These are phyloP conservation scores for Cataglyphis hispanica DNA, from an alignment of 1,140 invertebrate species.

Conservation along the genomic window DNA sequence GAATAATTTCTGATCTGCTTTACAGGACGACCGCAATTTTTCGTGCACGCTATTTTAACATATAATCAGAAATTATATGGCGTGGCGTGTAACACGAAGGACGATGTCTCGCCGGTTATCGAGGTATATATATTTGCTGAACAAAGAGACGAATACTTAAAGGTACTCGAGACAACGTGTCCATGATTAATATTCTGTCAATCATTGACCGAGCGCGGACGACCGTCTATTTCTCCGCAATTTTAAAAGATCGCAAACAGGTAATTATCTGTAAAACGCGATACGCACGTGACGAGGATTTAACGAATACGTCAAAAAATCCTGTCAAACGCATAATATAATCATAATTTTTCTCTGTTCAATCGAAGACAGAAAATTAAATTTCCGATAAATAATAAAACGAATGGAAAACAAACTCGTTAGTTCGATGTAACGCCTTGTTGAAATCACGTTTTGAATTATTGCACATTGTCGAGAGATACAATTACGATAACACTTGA, in stretches of 20 bases:
- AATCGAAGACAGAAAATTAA: neutral
- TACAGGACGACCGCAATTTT: neutral
- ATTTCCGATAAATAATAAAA: neutral
- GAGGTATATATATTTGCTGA: conserved; percentile 81
- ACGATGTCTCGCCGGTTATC: conserved; percentile 73
- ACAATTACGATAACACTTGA: neutral
- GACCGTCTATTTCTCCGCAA: conserved; percentile 31
- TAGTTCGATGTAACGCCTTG: neutral
- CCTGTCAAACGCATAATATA: no score
- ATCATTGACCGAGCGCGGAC: conserved; percentile 8
- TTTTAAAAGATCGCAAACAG: conserved; percentile 19
- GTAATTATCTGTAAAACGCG: conserved; percentile 23
- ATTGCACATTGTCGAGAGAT: neutral
- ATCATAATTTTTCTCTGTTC: no score
- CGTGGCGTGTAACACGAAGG: neutral
- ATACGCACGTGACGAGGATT: neutral
- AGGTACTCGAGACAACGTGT: conserved; percentile 60
- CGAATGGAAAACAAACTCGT: neutral
- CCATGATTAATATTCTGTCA: conserved; percentile 37
- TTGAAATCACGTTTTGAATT: neutral
- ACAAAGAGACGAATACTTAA: conserved; percentile 42
- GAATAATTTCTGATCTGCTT: conserved; percentile 22
- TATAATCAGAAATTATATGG: conserved; percentile 21
- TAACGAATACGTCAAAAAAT: no score
- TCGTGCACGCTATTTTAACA: neutral